Evolutionary conservation across 2,888 invertebrate species (phyloP).

Genomic region (Yponomeuta malinellus): DNA sequence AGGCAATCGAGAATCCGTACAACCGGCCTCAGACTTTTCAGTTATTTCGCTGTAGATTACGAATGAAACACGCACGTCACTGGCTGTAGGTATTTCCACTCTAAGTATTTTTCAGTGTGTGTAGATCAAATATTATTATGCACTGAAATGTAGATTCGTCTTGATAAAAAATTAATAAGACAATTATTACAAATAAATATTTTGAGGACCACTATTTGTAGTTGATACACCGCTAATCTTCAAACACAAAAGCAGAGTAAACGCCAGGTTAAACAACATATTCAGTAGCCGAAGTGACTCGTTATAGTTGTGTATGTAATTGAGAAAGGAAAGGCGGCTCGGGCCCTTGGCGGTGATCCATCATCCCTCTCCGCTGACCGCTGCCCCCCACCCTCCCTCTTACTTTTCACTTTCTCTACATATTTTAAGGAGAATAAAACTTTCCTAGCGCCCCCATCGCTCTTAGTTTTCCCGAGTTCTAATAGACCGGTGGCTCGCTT

Average conservation of each 20-base stretch:
- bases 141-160: too few species aligned
- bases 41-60: too few species aligned
- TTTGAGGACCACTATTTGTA: too few species aligned
- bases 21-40: too few species aligned
- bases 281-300: constrained; percentile 35
- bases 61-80: neutral
- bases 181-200: too few species aligned
- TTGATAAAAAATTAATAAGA: too few species aligned
- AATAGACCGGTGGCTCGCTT: constrained; percentile 34
- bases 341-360: constrained; percentile 64
- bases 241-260: neutral
- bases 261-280: neutral
- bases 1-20: too few species aligned
- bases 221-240: neutral
- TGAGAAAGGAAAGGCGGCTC: constrained; percentile 56
- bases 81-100: neutral
- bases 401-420: constrained; percentile 76
- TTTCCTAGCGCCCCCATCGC: constrained; percentile 57
- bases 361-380: constrained; percentile 68
- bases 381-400: constrained; percentile 49
- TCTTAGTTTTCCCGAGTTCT: constrained; percentile 59
- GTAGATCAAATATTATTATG: too few species aligned
- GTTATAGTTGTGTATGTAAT: constrained; percentile 60
- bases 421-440: constrained; percentile 75
- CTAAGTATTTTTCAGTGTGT: neutral